A percentile compares a stretch with the other conserved stretches of the same genome.
Evolutionary conservation across 2,888 invertebrate species (phyloP).

Genomic region (Xestia sexstrigata): DNA sequence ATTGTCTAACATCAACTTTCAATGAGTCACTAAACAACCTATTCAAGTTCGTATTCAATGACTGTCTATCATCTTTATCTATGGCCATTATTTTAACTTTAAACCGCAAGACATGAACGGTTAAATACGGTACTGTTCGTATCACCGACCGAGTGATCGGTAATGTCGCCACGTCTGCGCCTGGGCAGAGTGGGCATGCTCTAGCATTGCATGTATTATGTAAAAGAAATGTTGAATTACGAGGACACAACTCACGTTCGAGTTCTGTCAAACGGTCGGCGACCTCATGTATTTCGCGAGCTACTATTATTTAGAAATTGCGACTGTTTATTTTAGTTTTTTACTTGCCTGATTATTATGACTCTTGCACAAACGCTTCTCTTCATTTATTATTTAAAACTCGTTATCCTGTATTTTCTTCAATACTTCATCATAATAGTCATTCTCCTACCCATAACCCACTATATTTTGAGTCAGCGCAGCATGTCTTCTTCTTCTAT

Average conservation of each 20-base stretch:
- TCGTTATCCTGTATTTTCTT: not conserved
- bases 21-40: constrained; percentile 15
- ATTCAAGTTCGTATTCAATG: constrained; percentile 21
- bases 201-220: constrained; percentile 70
- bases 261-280: constrained; percentile 74
- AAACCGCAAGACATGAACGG: constrained; percentile 40
- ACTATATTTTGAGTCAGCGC: too few species aligned
- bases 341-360: not conserved
- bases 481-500: too few species aligned
- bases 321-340: constrained; percentile 54
- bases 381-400: not conserved
- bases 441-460: too few species aligned
- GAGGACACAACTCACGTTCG: constrained; percentile 70
- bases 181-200: constrained; percentile 34
- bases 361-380: not conserved
- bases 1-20: not conserved
- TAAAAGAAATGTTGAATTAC: constrained; percentile 73
- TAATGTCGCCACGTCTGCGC: constrained; percentile 35
- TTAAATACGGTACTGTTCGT: constrained; percentile 54
- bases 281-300: constrained; percentile 79
- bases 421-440: not conserved
- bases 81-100: constrained; percentile 40
- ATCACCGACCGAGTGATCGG: constrained; percentile 45
- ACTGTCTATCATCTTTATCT: constrained; percentile 54
- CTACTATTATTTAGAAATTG: constrained; percentile 64